Conservation (phyloP, 1,140 invertebrate genomes). For the Ridgeia piscesae region DNA sequence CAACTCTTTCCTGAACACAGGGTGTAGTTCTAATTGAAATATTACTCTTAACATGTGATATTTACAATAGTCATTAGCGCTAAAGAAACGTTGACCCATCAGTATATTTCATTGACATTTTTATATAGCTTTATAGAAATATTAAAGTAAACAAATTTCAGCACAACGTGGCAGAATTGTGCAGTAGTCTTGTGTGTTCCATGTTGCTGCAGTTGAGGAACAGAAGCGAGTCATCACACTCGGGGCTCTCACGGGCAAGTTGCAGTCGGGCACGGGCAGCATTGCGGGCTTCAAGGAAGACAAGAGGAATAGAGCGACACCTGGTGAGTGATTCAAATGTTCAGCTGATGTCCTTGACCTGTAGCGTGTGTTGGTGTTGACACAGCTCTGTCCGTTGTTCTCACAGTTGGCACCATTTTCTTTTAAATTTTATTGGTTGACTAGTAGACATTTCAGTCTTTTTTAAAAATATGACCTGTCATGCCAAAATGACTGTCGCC, state of each 20-base stretch:
- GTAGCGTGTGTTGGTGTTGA: no score
- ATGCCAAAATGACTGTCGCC: background rate
- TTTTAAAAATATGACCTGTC: background rate
- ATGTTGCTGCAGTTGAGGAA: conserved; percentile 45
- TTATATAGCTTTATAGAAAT: no score
- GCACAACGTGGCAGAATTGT: no score
- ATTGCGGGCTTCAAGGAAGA: conserved; percentile 80
- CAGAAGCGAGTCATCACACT: conserved; percentile 73
- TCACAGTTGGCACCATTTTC: background rate
- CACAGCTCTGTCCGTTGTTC: background rate
- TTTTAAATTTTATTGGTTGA: background rate
- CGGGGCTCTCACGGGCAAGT: conserved; percentile 77
- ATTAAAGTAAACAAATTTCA: no score
- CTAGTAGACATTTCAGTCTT: background rate
- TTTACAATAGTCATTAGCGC: no score
- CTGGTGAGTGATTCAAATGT: conserved; percentile 56
- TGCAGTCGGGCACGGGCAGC: conserved; percentile 74
- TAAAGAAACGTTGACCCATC: no score
- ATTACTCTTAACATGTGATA: no score
- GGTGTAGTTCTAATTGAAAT: background rate
- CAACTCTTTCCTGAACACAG: background rate
- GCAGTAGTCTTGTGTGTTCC: background rate
- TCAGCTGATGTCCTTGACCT: background rate
- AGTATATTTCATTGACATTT: no score
- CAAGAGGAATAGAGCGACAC: conserved; percentile 81